phyloP scores from a whole-genome alignment of 2,797 vertebrate species.

The Stomatorhinus walkeri region DNA sequence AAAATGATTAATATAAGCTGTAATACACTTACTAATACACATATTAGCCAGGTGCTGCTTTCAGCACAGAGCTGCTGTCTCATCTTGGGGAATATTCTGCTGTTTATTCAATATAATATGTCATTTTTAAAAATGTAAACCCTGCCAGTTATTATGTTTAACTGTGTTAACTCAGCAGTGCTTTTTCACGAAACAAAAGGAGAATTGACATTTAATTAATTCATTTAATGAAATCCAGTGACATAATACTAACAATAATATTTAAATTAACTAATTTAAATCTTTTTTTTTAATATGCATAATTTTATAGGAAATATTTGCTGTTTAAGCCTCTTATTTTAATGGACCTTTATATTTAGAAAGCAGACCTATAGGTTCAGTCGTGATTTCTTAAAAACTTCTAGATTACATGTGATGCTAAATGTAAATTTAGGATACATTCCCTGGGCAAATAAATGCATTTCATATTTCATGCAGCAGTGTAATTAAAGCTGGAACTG shows the following conservation, averaged over 20 bases:
- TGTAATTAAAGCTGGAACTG: neutral
- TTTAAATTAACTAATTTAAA: neutral
- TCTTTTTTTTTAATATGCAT: neutral
- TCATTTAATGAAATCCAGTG: neutral
- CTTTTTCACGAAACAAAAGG: neutral
- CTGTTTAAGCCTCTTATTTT: neutral
- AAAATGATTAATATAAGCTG: neutral
- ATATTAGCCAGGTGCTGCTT: neutral
- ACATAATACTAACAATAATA: neutral
- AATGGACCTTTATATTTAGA: neutral
- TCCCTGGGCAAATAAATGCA: neutral
- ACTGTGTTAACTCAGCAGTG: neutral
- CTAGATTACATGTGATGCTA: neutral
- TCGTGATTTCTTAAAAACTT: neutral
- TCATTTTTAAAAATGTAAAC: neutral
- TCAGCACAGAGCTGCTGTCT: neutral
- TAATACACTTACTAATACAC: neutral
- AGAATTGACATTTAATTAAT: neutral
- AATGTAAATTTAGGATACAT: neutral
- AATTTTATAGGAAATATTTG: neutral
- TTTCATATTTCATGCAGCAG: neutral
- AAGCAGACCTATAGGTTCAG: neutral
- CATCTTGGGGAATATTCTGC: neutral
- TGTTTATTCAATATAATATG: neutral
- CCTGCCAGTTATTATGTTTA: neutral